Evolutionary conservation across 2,888 invertebrate genomes (phyloP), one percentile per base, ranked within the genome.

Genomic region (Peribatodes rhomboidaria): DNA sequence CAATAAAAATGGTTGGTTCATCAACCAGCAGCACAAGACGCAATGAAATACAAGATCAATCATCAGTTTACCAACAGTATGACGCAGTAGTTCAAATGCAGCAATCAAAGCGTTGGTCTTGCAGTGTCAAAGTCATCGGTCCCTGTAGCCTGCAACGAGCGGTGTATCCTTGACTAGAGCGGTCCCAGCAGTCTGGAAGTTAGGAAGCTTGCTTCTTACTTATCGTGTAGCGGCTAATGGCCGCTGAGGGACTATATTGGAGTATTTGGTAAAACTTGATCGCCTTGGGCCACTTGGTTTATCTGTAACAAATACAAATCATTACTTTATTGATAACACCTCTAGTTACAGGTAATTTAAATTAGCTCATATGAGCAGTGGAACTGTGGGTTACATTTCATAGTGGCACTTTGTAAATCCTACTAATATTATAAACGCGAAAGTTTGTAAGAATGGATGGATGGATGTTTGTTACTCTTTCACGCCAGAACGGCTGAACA

Each of bases 151-250:
- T 46, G 46, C 46, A 46, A n/a, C 3, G 46, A 22, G 46, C 22
- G 20, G 44, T 6, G 13, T 13, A 22, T 11, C 20, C 13, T 20
- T 22, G 22, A 6, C 13, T 46, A 1, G 31, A 49, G 20, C 50
- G 46, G 37, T 63, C 63, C 57, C 61, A 8, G 55, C 49, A 55
- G 59, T 20, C 18, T 20, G 37, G 42, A 62, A 68, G 64, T 65
- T 67, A 33, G 47, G 62, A 31, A 44, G 33, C 49, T 31, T 31
- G 33, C 14, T 47, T 78, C 72, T 73, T 78, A 74, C 73, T 76
- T 75, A 77, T 77, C 77, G 81, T 76, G 80, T 87, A 85, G 84
- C 79, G 82, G 84, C 81, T 88, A 88, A 89, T 89, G 84, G 84
- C 73, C 79, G 80, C 82, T 72, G 69, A 69, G 80, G 85, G 79